Evolutionary conservation across 2,888 invertebrate genomes (phyloP).

Genomic region (Timema cristinae): DNA sequence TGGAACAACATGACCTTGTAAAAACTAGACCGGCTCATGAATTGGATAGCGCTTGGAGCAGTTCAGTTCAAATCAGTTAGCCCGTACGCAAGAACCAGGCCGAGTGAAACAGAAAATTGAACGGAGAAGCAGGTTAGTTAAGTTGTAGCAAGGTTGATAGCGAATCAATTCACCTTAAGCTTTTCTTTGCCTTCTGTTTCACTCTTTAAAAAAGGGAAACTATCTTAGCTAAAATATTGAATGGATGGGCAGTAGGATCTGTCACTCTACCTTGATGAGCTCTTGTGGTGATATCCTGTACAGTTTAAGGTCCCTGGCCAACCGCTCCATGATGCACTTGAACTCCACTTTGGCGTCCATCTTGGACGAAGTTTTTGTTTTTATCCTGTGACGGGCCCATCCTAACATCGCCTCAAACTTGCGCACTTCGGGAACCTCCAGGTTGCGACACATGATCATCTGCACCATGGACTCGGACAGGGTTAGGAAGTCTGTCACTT

Average conservation of each 20-base stretch:
- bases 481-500: conserved; percentile 76
- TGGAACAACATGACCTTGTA: not conserved
- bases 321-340: conserved; percentile 87
- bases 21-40: too few species aligned
- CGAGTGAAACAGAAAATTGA: too few species aligned
- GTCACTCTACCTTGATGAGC: conserved; percentile 66
- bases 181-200: too few species aligned
- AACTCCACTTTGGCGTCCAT: conserved; percentile 84
- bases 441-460: conserved; percentile 60
- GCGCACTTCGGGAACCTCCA: conserved; percentile 82
- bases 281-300: conserved; percentile 90
- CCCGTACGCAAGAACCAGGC: too few species aligned
- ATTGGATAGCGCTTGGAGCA: too few species aligned
- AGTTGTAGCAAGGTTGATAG: too few species aligned
- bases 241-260: too few species aligned
- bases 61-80: too few species aligned
- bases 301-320: conserved; percentile 82
- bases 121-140: too few species aligned
- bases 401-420: conserved; percentile 92
- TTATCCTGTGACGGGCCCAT: conserved; percentile 84
- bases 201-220: too few species aligned
- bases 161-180: too few species aligned
- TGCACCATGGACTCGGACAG: conserved; percentile 89
- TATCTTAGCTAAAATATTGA: too few species aligned
- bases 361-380: conserved; percentile 68